Percentiles rank a stretch among this genome's conserved stretches.
Conservation (phyloP, 2,888 invertebrate species). For the Drosophila formosana region DNA sequence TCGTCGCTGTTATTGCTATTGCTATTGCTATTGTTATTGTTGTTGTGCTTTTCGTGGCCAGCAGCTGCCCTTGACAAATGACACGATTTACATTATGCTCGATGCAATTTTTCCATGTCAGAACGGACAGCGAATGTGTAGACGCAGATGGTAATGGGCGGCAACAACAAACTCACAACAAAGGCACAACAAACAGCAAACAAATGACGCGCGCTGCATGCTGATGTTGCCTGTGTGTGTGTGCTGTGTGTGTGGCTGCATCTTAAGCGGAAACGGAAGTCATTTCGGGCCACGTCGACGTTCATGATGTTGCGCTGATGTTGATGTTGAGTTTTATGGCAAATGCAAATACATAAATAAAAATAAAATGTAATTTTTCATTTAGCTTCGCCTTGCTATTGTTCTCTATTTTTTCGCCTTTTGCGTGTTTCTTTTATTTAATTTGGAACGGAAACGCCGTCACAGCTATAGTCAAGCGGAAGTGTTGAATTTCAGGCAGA, state of each 20-base stretch:
- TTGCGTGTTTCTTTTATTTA: constrained; percentile 35
- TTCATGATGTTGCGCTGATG: constrained; percentile 61
- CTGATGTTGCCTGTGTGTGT: constrained; percentile 44
- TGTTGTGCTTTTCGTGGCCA: constrained; percentile 22
- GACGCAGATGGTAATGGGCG: constrained; percentile 73
- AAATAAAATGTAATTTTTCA: constrained; percentile 73
- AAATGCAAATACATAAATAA: constrained; percentile 72
- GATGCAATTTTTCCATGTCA: constrained; percentile 79
- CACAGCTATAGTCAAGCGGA: constrained; percentile 49
- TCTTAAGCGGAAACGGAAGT: constrained; percentile 80
- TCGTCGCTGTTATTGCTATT: constrained; percentile 22
- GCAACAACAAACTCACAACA: constrained; percentile 30
- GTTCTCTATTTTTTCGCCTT: constrained; percentile 12
- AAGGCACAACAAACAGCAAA: constrained; percentile 43
- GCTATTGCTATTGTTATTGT: constrained; percentile 18
- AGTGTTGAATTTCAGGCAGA: constrained; percentile 66
- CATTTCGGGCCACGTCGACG: constrained; percentile 67
- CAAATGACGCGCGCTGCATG: constrained; percentile 72
- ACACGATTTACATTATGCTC: constrained; percentile 81
- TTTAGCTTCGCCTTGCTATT: constrained; percentile 50
- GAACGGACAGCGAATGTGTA: constrained; percentile 70
- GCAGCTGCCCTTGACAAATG: constrained; percentile 81
- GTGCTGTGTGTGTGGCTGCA: constrained; percentile 51
- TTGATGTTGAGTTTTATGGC: constrained; percentile 59
- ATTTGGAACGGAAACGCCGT: constrained; percentile 57